Base-by-base conservation (phyloP, 2,888 invertebrate species). In the Habrosyne pyritoides region DNA sequence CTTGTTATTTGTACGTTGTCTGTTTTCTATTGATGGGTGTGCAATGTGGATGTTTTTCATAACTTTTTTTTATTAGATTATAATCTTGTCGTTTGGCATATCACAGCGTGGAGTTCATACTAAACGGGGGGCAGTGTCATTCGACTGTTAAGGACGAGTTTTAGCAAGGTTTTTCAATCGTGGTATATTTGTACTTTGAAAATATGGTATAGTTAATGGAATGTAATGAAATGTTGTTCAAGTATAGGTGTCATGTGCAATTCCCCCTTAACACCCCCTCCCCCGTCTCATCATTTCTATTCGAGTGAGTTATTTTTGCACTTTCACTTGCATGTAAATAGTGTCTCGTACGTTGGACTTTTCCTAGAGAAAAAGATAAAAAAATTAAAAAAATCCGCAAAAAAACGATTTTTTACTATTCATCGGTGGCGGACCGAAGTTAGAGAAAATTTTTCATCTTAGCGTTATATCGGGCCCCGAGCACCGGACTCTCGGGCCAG, bases 21-120 rank as follows among this genome's bases (percentile, higher is more conserved):
- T 84, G 83, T 85, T 84, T 83, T 65, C 55, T 67, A 65, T 60
- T 67, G 60, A 57, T 65, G 61, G 61, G 67, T 65, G 66, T 60
- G 61, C 61, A 58, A 60, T 63, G 63, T 62, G 63, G 65, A 54
- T 56, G 53, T 62, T 59, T 65, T 63, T 65, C 53, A 61, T 62
- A 63, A 18, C 26, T 42, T 47, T 47, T 12, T n/a, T 54, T 71
- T 69, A 86, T 84, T 86, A 83, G 83, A 84, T 78, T 73, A 84
- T 86, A 85, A 83, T 86, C 83, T 86, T 81, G 83, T 79, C 77
- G 73, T 84, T 81, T 82, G 82, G 87, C 89, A 89, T 88, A 88
- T 89, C 87, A 88, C 85, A 77, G 81, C 78, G 81, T 79, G 82
- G 77, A 75, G 77, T 79, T 78, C 80, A 75, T 72, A 77, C 63